Conservation (phyloP, 2,888 invertebrate species). For the Stenichneumon culpator region DNA sequence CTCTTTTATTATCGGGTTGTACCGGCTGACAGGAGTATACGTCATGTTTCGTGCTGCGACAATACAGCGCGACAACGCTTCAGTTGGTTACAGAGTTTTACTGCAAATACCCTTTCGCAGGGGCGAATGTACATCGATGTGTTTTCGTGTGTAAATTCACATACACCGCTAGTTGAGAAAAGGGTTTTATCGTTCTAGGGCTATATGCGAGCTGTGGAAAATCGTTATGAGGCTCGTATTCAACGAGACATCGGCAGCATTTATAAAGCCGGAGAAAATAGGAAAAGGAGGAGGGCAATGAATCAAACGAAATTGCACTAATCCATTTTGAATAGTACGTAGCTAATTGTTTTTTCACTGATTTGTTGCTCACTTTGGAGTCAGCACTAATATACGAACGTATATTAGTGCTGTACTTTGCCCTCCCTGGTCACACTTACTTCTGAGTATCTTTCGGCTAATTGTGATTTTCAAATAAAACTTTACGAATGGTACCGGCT, state of each 20-base stretch:
- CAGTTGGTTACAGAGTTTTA: slow-evolving; percentile 44
- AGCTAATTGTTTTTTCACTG: slow-evolving; percentile 1
- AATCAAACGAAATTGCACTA: slow-evolving; percentile 19
- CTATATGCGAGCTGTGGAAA: slow-evolving; percentile 24
- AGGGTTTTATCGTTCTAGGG: slow-evolving; percentile 45
- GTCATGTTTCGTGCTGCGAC: slow-evolving; percentile 64
- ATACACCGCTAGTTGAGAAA: neutral
- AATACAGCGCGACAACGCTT: slow-evolving; percentile 45
- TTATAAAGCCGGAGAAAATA: slow-evolving; percentile 40
- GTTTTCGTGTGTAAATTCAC: slow-evolving; percentile 36
- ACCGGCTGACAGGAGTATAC: slow-evolving; percentile 61
- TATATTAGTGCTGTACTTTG: too few relatives aligned
- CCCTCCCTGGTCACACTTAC: too few relatives aligned
- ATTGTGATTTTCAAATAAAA: slow-evolving; percentile 12
- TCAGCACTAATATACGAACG: neutral
- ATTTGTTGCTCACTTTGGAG: neutral
- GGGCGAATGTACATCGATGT: slow-evolving; percentile 5
- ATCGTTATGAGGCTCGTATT: slow-evolving; percentile 45
- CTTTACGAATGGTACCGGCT: too few relatives aligned
- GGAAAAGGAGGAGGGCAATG: neutral
- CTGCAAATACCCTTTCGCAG: neutral
- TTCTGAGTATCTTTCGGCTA: too few relatives aligned
- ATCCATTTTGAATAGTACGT: neutral
- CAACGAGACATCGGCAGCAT: slow-evolving; percentile 40
- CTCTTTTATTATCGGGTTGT: slow-evolving; percentile 53